A percentile compares a stretch with the other conserved stretches of the same genome.
Conservation (phyloP, 2,797 vertebrate species). For the Sebastes kiyomatsui region DNA sequence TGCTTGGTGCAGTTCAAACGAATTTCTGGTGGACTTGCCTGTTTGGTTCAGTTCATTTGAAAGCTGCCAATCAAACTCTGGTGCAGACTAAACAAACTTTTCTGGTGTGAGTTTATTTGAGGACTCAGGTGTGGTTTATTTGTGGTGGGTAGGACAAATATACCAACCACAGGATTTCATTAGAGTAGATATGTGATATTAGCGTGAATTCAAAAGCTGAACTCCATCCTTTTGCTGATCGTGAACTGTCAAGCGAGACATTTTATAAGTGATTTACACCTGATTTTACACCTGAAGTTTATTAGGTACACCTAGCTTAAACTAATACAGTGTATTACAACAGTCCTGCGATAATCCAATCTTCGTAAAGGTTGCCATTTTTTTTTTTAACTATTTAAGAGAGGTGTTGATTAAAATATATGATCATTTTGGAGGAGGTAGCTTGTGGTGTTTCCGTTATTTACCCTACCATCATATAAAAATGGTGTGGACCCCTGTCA, state of each 20-base stretch:
- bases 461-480: not conserved
- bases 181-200: not conserved
- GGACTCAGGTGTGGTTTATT: not conserved
- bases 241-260: not conserved
- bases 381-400: too few species aligned
- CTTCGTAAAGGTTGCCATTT: accelerated
- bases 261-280: not conserved
- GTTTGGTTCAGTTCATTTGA: not conserved
- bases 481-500: not conserved
- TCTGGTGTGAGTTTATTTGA: not conserved
- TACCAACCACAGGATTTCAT: not conserved
- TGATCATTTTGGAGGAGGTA: not conserved
- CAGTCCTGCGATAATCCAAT: too few species aligned
- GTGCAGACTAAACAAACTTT: not conserved
- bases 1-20: not conserved
- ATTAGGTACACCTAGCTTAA: too few species aligned
- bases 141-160: not conserved
- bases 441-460: not conserved
- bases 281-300: not conserved
- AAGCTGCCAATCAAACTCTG: slow-evolving; percentile 1
- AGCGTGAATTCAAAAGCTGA: not conserved
- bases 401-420: not conserved
- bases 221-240: not conserved
- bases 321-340: too few species aligned
- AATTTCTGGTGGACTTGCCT: not conserved